Percentiles rank a stretch among this genome's conserved stretches.
Conservation (phyloP, 2,797 vertebrate species). For the Enteromius thamalakanensis region DNA sequence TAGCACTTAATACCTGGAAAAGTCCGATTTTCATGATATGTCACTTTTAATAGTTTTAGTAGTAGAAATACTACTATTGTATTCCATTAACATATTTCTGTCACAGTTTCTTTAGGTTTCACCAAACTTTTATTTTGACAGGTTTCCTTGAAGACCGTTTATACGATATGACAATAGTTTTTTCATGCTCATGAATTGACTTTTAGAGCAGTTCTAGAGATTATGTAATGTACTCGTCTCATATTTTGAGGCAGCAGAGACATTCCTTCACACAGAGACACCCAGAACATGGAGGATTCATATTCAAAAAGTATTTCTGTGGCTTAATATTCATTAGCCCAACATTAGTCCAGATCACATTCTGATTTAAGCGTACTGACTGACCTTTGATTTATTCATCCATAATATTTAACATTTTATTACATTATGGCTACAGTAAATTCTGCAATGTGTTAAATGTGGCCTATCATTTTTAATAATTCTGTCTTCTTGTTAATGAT, state of each 20-base stretch:
- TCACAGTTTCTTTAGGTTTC: neutral
- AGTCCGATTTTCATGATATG: too few species aligned
- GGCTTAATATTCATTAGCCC: neutral
- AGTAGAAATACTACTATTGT: neutral
- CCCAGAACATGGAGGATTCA: neutral
- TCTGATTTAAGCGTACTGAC: neutral
- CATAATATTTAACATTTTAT: neutral
- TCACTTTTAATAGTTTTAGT: neutral
- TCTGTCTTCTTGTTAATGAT: neutral
- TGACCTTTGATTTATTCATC: neutral
- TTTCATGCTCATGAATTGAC: neutral
- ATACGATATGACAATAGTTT: too few species aligned
- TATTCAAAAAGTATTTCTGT: neutral
- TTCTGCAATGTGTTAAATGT: neutral
- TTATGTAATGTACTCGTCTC: neutral
- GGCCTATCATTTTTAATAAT: neutral
- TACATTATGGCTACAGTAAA: neutral
- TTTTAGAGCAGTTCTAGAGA: neutral
- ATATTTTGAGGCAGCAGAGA: neutral
- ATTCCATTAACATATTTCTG: neutral
- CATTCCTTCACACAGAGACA: neutral
- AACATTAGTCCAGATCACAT: neutral
- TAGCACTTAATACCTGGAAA: too few species aligned
- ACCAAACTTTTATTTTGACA: too few species aligned
- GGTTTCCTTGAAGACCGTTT: too few species aligned